These are phyloP conservation scores for Poecilus cupreus DNA, from an alignment of 2,888 invertebrate genomes.

Conservation along the genomic window DNA sequence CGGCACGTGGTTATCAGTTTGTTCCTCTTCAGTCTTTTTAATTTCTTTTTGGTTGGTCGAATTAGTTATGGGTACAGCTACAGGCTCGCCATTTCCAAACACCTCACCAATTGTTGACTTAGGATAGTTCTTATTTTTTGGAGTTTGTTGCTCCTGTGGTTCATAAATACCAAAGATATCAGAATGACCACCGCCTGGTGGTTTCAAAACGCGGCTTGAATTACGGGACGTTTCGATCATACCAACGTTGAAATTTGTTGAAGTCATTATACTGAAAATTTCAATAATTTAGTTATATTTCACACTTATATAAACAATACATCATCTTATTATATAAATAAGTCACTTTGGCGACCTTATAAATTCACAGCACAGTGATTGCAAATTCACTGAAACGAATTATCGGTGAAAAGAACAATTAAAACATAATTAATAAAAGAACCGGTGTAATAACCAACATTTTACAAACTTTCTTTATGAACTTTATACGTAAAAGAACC, in stretches of 20 bases:
- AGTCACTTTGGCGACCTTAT: too few species aligned
- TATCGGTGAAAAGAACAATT: not conserved
- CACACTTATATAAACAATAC: too few species aligned
- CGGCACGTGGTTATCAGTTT: slow-evolving; percentile 22
- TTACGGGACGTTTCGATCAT: slow-evolving; percentile 65
- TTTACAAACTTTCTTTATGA: too few species aligned
- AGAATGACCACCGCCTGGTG: slow-evolving; percentile 73
- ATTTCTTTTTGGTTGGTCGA: slow-evolving; percentile 50
- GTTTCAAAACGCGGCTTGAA: slow-evolving; percentile 72
- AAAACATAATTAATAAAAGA: slow-evolving; percentile 1
- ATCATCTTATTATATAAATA: too few species aligned
- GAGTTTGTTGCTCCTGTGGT: slow-evolving; percentile 5
- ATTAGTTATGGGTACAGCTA: slow-evolving; percentile 26
- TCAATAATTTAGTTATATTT: not conserved
- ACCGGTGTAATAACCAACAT: slow-evolving; percentile 8
- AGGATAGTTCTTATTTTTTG: not conserved
- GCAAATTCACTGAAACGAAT: too few species aligned
- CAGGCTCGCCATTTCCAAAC: slow-evolving; percentile 57
- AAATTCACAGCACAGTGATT: too few species aligned
- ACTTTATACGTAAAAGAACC: not conserved
- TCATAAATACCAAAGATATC: slow-evolving; percentile 69
- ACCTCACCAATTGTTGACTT: slow-evolving; percentile 43
- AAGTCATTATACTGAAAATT: slow-evolving; percentile 67
- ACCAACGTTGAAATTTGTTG: slow-evolving; percentile 68
- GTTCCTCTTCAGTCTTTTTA: slow-evolving; percentile 55